Evolutionary conservation across 2,113 vertebrate species (phyloP).

Genomic region (Muntiacus reevesi): DNA sequence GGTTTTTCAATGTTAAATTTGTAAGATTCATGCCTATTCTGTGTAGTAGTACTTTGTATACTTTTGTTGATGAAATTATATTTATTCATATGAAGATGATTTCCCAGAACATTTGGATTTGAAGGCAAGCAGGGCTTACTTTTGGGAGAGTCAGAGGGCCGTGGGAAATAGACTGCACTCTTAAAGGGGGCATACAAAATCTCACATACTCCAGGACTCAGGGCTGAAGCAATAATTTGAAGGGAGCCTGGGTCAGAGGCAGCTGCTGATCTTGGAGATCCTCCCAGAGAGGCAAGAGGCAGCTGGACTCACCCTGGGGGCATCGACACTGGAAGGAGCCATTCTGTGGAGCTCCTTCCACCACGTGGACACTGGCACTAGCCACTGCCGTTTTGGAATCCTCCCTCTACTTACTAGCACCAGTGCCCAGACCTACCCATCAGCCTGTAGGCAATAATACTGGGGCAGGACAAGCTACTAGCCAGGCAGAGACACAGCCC

Average conservation of each 20-base stretch:
- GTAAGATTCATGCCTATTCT: background rate
- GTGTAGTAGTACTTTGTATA: background rate
- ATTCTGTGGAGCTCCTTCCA: background rate
- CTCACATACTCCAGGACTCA: background rate
- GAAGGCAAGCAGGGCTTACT: background rate
- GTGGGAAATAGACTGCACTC: background rate
- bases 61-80: background rate
- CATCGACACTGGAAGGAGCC: background rate
- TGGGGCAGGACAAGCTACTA: too few species aligned
- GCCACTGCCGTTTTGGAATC: background rate
- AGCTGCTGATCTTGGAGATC: background rate
- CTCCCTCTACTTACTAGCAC: background rate
- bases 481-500: too few species aligned
- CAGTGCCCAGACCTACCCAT: background rate
- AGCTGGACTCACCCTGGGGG: background rate
- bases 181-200: background rate
- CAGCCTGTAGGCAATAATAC: too few species aligned
- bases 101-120: background rate
- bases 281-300: background rate
- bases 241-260: background rate
- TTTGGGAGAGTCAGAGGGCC: background rate
- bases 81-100: background rate
- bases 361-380: background rate
- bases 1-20: background rate
- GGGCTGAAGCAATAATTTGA: background rate